A percentile compares a stretch with the other conserved stretches of the same genome.
Evolutionary conservation across 1,140 invertebrate genomes (phyloP).

Genomic region (Asobara japonica): DNA sequence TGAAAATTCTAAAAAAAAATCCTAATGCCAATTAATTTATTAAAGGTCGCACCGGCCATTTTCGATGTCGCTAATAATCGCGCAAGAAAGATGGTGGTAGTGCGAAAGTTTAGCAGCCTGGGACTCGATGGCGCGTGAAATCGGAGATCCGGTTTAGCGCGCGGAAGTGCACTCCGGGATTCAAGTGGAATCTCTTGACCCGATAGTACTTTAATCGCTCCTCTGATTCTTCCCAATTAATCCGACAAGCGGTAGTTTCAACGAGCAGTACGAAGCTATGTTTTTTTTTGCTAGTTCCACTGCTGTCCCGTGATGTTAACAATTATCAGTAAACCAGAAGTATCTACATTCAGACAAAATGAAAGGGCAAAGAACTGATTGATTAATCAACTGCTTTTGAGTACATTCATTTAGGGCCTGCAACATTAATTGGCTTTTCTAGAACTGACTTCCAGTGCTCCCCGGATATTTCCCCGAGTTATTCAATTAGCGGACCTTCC

Average conservation of each 20-base stretch:
- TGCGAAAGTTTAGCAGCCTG: conserved; percentile 26
- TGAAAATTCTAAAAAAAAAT: no score
- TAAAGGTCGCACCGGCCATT: no score
- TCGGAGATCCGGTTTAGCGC: conserved; percentile 23
- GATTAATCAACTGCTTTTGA: no score
- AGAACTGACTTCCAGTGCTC: no score
- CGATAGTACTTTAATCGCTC: conserved; percentile 10
- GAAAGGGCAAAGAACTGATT: no score
- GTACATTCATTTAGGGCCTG: no score
- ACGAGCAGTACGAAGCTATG: not conserved
- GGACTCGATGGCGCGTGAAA: conserved; percentile 28
- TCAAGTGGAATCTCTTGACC: conserved; percentile 16
- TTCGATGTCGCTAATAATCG: not conserved
- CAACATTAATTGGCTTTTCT: no score
- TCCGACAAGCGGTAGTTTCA: conserved; percentile 3
- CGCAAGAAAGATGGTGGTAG: not conserved
- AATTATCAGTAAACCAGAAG: conserved; percentile 14
- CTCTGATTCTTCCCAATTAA: conserved; percentile 12
- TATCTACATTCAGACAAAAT: not conserved
- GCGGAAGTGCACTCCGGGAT: not conserved
- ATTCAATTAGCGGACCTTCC: no score
- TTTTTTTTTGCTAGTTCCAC: not conserved
- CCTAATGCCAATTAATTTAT: no score
- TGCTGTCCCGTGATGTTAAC: not conserved
- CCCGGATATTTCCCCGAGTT: no score